Evolutionary conservation across 1,140 invertebrate genomes (phyloP), one percentile per base, ranked within the genome.

Genomic region (Drosophila hydei): DNA sequence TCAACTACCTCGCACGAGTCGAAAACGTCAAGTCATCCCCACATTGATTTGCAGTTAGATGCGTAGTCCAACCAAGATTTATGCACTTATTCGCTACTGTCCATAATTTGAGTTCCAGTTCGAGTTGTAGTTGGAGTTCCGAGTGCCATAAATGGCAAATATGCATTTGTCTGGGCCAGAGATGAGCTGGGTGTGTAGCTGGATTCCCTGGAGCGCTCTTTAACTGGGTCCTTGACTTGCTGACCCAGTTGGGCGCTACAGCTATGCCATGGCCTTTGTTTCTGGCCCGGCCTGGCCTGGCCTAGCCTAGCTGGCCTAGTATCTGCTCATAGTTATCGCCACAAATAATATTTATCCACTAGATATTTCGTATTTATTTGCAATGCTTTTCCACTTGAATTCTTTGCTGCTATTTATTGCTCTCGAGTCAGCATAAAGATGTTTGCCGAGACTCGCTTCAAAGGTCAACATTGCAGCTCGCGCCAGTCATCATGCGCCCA

Each of bases 21-120:
- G 21, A 36, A 63, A 69, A 48, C 27, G 55, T 51, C 72, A 60
- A 79, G 83, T 88, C 83, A 88, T 88, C 84, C 76, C 77, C 77
- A 81, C 80, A 78, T 87, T 71, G 83, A 87, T 88, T 87, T 75
- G 77, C 63, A 64, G 81, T 69, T 69, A 62, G 55, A 43, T 58
- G 36, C 38, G 36, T 51, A 27, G 11, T 14, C 27, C 6, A 5
- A 19, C 36, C 52, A 23, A 60, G 80, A 85, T 75, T 64, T 70
- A 77, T 81, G 80, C 80, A 85, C 73, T 80, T 85, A 77, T 77
- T 85, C 65, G 77, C 83, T 87, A 81, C 81, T 72, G 70, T 80
- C 81, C 77, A 80, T 80, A 84, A 61, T 68, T 54, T 59, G 25
- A 45, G 48, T 42, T 21, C 16, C 14, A 25, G 23, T 27, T 38